Conservation (phyloP, 1,140 invertebrate genomes). For the Agrypnia vestita region DNA sequence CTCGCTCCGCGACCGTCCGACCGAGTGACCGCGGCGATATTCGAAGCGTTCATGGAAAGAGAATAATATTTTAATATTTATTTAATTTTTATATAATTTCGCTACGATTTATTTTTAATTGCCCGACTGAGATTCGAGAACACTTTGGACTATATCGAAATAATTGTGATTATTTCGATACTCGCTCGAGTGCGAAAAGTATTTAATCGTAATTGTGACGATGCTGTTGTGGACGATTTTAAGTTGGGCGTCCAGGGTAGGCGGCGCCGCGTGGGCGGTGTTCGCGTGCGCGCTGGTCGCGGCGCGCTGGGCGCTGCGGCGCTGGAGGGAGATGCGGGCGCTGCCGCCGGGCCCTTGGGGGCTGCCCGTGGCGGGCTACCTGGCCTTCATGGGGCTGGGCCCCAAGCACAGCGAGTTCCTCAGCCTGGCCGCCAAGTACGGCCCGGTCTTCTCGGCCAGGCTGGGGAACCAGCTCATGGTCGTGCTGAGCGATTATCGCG, state of each 20-base stretch:
- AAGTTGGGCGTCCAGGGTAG: slow-evolving; percentile 61
- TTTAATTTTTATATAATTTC: slow-evolving; percentile 12
- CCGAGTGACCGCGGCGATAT: slow-evolving; percentile 11
- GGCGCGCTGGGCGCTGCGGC: slow-evolving; percentile 72
- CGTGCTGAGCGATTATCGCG: slow-evolving; percentile 87
- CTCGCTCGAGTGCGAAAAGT: not conserved
- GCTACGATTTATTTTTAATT: too few relatives aligned
- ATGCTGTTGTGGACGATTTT: slow-evolving; percentile 63
- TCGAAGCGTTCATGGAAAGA: slow-evolving; percentile 17
- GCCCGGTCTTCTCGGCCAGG: slow-evolving; percentile 85
- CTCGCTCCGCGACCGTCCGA: slow-evolving; percentile 30
- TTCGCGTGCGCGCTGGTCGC: slow-evolving; percentile 73
- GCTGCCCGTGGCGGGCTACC: slow-evolving; percentile 85
- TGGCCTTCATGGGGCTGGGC: slow-evolving; percentile 83
- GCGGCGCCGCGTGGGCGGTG: slow-evolving; percentile 65
- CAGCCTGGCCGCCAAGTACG: slow-evolving; percentile 84
- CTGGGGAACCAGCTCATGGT: slow-evolving; percentile 88
- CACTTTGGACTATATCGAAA: not conserved
- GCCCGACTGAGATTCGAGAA: not conserved
- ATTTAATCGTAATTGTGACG: slow-evolving; percentile 15
- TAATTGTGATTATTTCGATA: slow-evolving; percentile 33
- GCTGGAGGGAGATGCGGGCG: slow-evolving; percentile 71
- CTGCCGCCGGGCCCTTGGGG: slow-evolving; percentile 91
- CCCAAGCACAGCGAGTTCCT: slow-evolving; percentile 85
- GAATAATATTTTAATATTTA: not conserved